phyloP scores from a whole-genome alignment of 2,113 vertebrate genomes.

The Ptyas mucosa region DNA sequence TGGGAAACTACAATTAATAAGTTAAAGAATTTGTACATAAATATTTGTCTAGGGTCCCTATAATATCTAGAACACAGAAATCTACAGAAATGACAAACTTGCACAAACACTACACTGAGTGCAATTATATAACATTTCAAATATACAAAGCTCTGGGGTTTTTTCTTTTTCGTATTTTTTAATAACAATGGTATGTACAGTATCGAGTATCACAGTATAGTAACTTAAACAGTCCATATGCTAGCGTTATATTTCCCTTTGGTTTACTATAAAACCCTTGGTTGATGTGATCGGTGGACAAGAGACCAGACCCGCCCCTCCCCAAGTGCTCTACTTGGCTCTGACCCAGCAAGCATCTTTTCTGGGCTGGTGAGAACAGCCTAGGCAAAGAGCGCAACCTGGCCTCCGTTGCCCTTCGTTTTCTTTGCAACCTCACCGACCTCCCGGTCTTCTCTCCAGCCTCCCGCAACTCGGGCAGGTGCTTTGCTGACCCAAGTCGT shows the following conservation, averaged over 20 bases:
- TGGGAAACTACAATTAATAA: constrained; percentile 81
- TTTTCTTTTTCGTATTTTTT: constrained; percentile 60
- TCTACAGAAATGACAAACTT: constrained; percentile 92
- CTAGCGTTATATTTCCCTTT: constrained; percentile 89
- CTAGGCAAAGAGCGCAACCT: not conserved
- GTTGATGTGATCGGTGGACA: constrained; percentile 76
- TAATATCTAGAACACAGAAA: constrained; percentile 90
- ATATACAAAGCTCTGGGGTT: constrained; percentile 89
- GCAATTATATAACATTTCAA: constrained; percentile 96
- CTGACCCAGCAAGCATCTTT: not conserved
- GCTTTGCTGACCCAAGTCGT: not conserved
- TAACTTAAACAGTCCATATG: constrained; percentile 82
- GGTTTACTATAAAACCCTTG: constrained; percentile 89
- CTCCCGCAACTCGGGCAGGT: constrained; percentile 28
- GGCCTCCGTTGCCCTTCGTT: not conserved
- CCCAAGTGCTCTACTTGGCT: constrained; percentile 74
- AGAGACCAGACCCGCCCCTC: constrained; percentile 55
- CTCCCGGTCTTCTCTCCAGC: not conserved
- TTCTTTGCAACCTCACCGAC: not conserved
- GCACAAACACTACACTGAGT: constrained; percentile 96
- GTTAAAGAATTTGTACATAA: constrained; percentile 92
- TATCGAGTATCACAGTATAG: constrained; percentile 89
- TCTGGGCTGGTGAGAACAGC: not conserved
- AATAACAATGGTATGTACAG: constrained; percentile 92
- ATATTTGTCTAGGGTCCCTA: constrained; percentile 95